phyloP scores from a whole-genome alignment of 1,140 invertebrate genomes.

The Eurosta solidaginis region DNA sequence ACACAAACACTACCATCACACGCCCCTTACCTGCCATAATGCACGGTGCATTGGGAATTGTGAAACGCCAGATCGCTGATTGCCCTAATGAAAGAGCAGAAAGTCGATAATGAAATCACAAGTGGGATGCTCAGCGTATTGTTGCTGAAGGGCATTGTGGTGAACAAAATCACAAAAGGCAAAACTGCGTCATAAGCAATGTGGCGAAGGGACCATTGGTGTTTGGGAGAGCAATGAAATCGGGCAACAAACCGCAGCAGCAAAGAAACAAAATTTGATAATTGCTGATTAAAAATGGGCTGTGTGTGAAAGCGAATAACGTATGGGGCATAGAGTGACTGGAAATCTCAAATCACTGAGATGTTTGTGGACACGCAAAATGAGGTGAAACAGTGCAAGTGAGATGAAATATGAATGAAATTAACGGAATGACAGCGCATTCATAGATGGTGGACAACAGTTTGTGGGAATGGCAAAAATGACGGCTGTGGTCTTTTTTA shows the following conservation, averaged over 20 bases:
- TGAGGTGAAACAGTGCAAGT: no score
- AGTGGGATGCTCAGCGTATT: neutral
- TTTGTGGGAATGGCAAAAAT: no score
- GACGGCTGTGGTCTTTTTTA: no score
- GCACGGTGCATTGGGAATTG: neutral
- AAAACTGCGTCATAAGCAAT: neutral
- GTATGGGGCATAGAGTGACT: no score
- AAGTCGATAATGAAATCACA: neutral
- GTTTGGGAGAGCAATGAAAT: neutral
- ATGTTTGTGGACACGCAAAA: no score
- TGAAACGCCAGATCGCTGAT: neutral
- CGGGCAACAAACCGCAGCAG: neutral
- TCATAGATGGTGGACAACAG: no score
- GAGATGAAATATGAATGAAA: no score
- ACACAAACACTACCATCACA: neutral
- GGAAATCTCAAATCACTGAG: no score
- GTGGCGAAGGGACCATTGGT: no score
- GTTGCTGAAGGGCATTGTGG: neutral
- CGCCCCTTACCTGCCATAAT: neutral
- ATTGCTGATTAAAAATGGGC: slow-evolving; percentile 18
- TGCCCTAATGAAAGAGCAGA: slow-evolving; percentile 5
- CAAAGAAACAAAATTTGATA: slow-evolving; percentile 10
- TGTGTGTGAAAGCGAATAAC: neutral
- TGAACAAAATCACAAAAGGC: neutral
- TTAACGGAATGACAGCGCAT: no score